phyloP scores from a whole-genome alignment of 2,797 vertebrate species.

The Typhlichthys eigenmanni region DNA sequence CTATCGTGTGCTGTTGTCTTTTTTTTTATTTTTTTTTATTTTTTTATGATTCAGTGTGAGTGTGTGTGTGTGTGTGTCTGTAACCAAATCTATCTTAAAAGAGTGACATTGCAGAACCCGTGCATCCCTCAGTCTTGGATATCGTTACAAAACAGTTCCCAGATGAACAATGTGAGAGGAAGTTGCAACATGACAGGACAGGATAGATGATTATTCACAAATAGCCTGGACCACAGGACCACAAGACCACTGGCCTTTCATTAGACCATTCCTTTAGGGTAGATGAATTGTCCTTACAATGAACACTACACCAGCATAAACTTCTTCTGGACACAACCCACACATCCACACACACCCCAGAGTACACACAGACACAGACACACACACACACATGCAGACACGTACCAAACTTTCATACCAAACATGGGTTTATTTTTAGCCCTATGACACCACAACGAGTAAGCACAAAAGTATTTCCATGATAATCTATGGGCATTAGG shows the following conservation, averaged over 20 bases:
- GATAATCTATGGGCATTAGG: constrained; percentile 66
- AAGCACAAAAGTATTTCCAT: constrained; percentile 73
- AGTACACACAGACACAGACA: constrained; percentile 42
- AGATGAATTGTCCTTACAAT: constrained; percentile 18
- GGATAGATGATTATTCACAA: constrained; percentile 34
- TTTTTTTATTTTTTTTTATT: constrained; percentile 19
- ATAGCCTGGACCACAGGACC: constrained; percentile 40
- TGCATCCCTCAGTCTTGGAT: constrained; percentile 24
- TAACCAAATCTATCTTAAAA: neutral
- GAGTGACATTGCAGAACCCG: constrained; percentile 50
- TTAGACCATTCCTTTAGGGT: constrained; percentile 34
- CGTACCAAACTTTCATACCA: constrained; percentile 48
- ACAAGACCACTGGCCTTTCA: constrained; percentile 36
- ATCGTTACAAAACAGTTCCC: constrained; percentile 42
- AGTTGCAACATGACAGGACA: constrained; percentile 23
- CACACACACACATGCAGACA: constrained; percentile 7
- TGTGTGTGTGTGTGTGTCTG: neutral
- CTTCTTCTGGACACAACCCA: neutral
- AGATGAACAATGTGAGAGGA: constrained; percentile 59
- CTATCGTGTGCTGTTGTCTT: constrained; percentile 39
- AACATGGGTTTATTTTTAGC: constrained; percentile 74
- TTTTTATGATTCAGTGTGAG: constrained; percentile 15
- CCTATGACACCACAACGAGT: constrained; percentile 71
- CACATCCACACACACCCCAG: neutral
- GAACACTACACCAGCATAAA: constrained; percentile 1